Percentiles rank a stretch among this genome's conserved stretches.
phyloP scores from a whole-genome alignment of 2,113 vertebrate genomes.

The Bungarus multicinctus region DNA sequence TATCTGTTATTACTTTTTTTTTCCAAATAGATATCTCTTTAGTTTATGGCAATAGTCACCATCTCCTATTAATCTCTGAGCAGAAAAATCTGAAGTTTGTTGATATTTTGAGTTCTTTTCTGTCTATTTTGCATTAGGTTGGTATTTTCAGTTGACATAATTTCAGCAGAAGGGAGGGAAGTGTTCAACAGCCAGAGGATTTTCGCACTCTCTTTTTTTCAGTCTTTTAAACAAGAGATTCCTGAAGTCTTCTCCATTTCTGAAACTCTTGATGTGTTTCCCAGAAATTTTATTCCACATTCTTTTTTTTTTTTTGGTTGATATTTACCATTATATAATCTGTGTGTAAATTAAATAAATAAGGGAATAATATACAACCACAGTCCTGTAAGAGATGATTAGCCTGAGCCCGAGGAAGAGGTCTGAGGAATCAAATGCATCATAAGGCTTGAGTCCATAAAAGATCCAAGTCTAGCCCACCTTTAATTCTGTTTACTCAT shows the following conservation, averaged over 20 bases:
- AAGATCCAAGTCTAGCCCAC: neutral
- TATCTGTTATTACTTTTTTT: neutral
- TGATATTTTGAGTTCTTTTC: neutral
- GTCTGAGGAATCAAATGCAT: no score
- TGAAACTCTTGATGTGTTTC: neutral
- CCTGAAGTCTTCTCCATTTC: neutral
- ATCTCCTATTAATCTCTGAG: neutral
- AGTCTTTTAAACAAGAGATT: neutral
- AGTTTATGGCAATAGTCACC: neutral
- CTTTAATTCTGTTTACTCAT: neutral
- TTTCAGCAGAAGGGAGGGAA: neutral
- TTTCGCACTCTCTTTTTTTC: neutral
- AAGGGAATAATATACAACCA: neutral
- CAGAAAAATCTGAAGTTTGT: neutral
- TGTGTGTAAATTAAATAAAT: neutral
- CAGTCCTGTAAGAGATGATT: no score
- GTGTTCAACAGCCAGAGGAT: neutral
- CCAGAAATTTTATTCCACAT: neutral
- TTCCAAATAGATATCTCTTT: neutral
- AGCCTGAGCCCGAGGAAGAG: no score
- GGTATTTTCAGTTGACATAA: neutral
- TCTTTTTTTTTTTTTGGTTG: neutral
- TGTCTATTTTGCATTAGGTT: neutral
- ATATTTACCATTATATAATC: neutral
- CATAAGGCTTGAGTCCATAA: neutral